A percentile compares a stretch with the other conserved stretches of the same genome.
These are phyloP conservation scores for Azemiops feae DNA, from an alignment of 2,113 vertebrate genomes.

Conservation along the genomic window DNA sequence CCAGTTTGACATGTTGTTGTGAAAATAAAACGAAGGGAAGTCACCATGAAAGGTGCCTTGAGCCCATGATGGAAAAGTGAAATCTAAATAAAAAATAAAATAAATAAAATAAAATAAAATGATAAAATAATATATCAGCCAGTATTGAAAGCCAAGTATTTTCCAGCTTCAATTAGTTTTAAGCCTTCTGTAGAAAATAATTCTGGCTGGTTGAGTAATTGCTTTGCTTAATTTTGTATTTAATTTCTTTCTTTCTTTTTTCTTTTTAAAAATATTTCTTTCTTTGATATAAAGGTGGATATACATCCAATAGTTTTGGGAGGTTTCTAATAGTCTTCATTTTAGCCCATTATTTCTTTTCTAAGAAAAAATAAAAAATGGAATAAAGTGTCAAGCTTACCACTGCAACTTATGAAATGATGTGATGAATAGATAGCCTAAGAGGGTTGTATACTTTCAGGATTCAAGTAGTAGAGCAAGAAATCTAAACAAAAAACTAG, in stretches of 20 bases:
- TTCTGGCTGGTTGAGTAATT: background rate
- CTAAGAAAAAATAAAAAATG: background rate
- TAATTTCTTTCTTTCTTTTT: background rate
- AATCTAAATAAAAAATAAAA: background rate
- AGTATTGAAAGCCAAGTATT: background rate
- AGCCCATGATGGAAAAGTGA: background rate
- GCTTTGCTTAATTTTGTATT: background rate
- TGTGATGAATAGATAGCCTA: background rate
- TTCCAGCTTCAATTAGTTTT: background rate
- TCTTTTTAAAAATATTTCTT: background rate
- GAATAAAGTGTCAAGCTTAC: background rate
- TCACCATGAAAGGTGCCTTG: background rate
- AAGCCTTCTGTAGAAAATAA: background rate
- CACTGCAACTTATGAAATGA: background rate
- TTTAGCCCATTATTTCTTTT: background rate
- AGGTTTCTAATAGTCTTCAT: background rate
- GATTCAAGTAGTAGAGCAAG: background rate
- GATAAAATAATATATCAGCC: background rate
- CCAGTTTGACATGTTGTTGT: background rate
- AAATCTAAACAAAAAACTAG: background rate
- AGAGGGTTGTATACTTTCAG: background rate
- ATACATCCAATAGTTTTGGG: background rate
- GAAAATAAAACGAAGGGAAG: background rate
- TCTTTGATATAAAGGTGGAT: too few relatives aligned
- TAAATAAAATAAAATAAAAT: background rate